phyloP scores from a whole-genome alignment of 2,113 vertebrate genomes.

The Bucco capensis region DNA sequence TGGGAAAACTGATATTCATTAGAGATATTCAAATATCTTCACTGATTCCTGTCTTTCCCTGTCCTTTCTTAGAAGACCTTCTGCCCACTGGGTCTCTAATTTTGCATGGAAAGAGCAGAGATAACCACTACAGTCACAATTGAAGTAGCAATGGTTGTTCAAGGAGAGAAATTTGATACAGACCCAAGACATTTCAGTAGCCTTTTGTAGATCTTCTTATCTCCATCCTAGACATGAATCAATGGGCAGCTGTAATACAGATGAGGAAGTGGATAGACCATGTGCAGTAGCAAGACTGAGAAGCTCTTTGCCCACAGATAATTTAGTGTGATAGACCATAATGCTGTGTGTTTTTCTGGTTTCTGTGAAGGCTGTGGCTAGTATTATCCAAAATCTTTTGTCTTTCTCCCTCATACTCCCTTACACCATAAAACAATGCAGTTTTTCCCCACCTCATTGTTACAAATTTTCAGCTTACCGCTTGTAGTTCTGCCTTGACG shows the following conservation, averaged over 20 bases:
- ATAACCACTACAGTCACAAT: not conserved
- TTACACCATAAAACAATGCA: not conserved
- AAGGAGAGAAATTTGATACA: not conserved
- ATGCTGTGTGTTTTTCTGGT: not conserved
- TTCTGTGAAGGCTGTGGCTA: not conserved
- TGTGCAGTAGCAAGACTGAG: not conserved
- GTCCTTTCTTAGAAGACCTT: not conserved
- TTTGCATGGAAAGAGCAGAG: not conserved
- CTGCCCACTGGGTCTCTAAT: not conserved
- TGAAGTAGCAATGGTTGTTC: not conserved
- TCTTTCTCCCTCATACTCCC: not conserved
- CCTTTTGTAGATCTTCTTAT: not conserved
- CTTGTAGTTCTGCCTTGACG: not conserved
- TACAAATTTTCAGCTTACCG: not conserved
- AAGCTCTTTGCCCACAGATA: not conserved
- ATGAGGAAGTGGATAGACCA: not conserved
- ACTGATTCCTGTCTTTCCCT: not conserved
- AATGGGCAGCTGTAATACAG: not conserved
- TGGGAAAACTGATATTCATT: not conserved
- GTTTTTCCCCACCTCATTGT: not conserved
- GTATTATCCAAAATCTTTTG: not conserved
- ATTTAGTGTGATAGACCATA: not conserved
- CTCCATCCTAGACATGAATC: not conserved
- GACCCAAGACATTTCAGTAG: not conserved
- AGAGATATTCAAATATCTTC: not conserved